Conservation (phyloP, 1,140 invertebrate genomes). For the Carcinoscorpius rotundicauda region DNA sequence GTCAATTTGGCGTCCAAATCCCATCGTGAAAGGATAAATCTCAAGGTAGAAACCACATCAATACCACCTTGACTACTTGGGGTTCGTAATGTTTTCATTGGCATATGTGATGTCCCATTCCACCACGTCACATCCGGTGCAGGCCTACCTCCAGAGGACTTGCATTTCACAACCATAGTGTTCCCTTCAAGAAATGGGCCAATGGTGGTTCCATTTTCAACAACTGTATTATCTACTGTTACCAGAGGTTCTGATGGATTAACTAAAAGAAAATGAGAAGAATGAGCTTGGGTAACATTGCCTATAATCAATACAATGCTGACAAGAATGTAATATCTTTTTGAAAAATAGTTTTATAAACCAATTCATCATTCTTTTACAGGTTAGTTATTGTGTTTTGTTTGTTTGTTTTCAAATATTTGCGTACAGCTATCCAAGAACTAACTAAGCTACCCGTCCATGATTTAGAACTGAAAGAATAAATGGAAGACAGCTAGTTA, state of each 20-base stretch:
- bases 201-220: constrained; percentile 15
- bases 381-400: no score
- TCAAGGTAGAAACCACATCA: constrained; percentile 20
- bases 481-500: no score
- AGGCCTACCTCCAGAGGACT: constrained; percentile 47
- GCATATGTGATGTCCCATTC: constrained; percentile 34
- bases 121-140: constrained; percentile 61
- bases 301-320: no score
- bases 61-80: constrained; percentile 19
- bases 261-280: constrained; percentile 10
- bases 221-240: constrained; percentile 16
- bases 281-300: no score
- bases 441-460: no score
- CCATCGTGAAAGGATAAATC: constrained; percentile 39
- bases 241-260: constrained; percentile 15
- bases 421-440: no score
- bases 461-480: no score
- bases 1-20: constrained; percentile 64
- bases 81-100: constrained; percentile 25
- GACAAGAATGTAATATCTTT: no score
- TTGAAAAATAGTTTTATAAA: no score
- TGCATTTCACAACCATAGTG: constrained; percentile 13
- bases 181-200: constrained; percentile 19
- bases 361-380: no score
- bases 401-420: no score